phyloP scores from a whole-genome alignment of 2,797 vertebrate genomes.

The Cossypha heuglini region DNA sequence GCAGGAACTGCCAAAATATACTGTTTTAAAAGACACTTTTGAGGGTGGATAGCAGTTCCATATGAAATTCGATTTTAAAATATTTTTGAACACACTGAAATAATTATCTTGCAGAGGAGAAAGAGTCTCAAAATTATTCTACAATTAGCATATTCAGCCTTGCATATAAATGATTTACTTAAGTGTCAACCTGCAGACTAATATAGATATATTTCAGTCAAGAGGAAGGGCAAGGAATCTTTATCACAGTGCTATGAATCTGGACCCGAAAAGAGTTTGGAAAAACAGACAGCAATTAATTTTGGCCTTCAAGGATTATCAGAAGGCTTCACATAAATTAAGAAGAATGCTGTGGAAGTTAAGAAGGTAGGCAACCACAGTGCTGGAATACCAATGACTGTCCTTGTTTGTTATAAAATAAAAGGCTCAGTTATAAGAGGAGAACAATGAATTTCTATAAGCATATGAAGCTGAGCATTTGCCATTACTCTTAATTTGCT shows the following conservation, averaged over 20 bases:
- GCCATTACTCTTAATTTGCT: conserved; percentile 59
- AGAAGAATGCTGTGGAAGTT: conserved; percentile 60
- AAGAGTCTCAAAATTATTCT: conserved; percentile 33
- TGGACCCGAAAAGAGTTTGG: conserved; percentile 46
- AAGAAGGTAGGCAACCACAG: conserved; percentile 43
- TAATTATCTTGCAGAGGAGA: conserved; percentile 31
- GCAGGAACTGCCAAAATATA: not conserved
- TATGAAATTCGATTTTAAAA: conserved; percentile 1
- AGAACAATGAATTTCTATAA: conserved; percentile 23
- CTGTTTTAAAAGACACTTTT: not conserved
- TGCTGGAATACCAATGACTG: conserved; percentile 56
- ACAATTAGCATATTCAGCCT: conserved; percentile 61
- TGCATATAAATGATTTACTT: conserved; percentile 64
- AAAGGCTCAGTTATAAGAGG: not conserved
- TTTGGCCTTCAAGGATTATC: conserved; percentile 67
- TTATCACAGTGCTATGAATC: conserved; percentile 50
- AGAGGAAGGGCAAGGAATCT: conserved; percentile 52
- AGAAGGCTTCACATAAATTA: conserved; percentile 64
- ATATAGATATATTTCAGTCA: conserved; percentile 67
- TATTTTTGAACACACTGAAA: conserved; percentile 30
- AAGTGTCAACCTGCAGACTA: conserved; percentile 58
- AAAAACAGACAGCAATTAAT: conserved; percentile 63
- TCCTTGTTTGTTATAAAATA: conserved; percentile 51
- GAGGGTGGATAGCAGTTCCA: not conserved
- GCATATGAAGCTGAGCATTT: not conserved